Evolutionary conservation across 2,113 vertebrate genomes (phyloP), one percentile per base, ranked within the genome.

Genomic region (Himantopus leucocephalus): DNA sequence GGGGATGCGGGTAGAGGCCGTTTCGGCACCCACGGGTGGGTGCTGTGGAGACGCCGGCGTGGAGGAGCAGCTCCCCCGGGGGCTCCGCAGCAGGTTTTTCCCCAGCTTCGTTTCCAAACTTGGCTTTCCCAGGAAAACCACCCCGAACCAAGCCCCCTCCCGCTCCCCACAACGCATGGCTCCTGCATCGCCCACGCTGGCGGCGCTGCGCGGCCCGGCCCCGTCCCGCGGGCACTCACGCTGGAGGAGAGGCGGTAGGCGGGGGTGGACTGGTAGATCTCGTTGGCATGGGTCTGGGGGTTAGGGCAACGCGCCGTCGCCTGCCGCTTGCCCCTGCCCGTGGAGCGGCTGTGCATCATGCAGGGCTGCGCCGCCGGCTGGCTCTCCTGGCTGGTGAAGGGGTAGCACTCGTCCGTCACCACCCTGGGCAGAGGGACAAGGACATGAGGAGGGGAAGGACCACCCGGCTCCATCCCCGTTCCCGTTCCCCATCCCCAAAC

Each of bases 211-310:
- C 8, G 0, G 1, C 34, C 71, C 16, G 2, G 13, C 39, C 80
- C 59, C 5, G 3, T 0, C 70, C 84, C 63, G 2, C 0, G 5
- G 93, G 79, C 53, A 96, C 99, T 98, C 98, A 99, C 99, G 4
- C 97, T 98, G 64, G 99, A 98, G 76, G 99, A 98, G 48, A 99
- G 98, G 94, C 99, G 99, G 98, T 99, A 99, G 60, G 98, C 99
- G 1, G 99, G 99, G 11, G 99, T 99, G 94, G 99, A 99, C 98
- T 99, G 99, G 98, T 99, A 99, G 98, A 99, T 99, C 56, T 99
- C 98, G 35, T 99, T 99, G 89, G 98, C 97, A 45, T 98, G 98
- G 90, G 94, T 97, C 60, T 97, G 96, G 56, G 97, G 92, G 96
- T 98, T 99, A 94, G 99, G 99, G 92, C 99, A 99, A 24, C 62